Percentiles rank a stretch among this genome's conserved stretches.
These are phyloP conservation scores for Hylyphantes graminicola DNA, from an alignment of 1,140 invertebrate species.

Conservation along the genomic window DNA sequence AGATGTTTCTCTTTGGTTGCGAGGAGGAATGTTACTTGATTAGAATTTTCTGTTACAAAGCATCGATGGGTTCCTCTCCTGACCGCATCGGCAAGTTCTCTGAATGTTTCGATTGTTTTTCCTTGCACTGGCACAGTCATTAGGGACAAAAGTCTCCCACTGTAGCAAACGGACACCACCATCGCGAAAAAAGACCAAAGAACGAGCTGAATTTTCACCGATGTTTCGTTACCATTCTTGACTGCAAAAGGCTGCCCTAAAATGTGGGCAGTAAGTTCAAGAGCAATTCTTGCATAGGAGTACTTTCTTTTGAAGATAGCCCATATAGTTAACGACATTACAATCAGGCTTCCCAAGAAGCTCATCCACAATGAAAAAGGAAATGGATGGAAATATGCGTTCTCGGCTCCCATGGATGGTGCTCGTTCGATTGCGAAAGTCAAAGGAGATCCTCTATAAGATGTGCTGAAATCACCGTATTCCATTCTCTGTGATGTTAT, in stretches of 20 bases:
- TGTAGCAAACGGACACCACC: slow-evolving; percentile 14
- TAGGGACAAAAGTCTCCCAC: slow-evolving; percentile 1
- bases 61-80: neutral
- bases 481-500: neutral
- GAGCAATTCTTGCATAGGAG: neutral
- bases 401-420: neutral
- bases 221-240: neutral
- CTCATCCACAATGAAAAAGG: slow-evolving; percentile 12
- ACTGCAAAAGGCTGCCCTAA: neutral
- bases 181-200: neutral
- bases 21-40: neutral
- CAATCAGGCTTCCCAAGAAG: neutral
- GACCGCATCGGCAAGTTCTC: slow-evolving; percentile 14
- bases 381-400: slow-evolving; percentile 23
- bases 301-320: neutral
- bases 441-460: slow-evolving; percentile 5
- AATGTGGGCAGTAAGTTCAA: neutral
- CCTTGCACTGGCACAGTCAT: neutral
- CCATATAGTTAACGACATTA: neutral
- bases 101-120: neutral
- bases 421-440: slow-evolving; percentile 29
- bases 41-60: neutral
- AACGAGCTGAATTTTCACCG: neutral
- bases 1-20: neutral
- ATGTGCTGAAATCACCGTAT: slow-evolving; percentile 1